A percentile compares a stretch with the other conserved stretches of the same genome.
phyloP scores from a whole-genome alignment of 2,113 vertebrate species.

The Zosterops pallidus region DNA sequence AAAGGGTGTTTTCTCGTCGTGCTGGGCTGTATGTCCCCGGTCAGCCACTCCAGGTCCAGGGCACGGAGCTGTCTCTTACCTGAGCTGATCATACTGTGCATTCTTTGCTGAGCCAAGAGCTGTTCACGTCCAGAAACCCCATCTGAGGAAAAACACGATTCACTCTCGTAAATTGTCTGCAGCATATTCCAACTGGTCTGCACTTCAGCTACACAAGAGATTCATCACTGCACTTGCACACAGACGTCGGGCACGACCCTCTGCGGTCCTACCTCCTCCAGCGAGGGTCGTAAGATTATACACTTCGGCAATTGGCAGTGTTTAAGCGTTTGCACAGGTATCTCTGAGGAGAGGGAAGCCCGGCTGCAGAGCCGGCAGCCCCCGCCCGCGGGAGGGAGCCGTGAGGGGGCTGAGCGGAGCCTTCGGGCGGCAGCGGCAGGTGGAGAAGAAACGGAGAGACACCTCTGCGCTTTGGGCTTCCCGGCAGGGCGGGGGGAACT shows the following conservation, averaged over 20 bases:
- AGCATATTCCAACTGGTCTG: slow-evolving; percentile 93
- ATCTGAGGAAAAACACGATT: slow-evolving; percentile 97
- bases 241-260: slow-evolving; percentile 81
- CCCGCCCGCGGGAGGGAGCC: slow-evolving; percentile 45
- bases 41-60: background rate
- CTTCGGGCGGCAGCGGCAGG: slow-evolving; percentile 72
- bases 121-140: slow-evolving; percentile 88
- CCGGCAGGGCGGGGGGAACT: background rate
- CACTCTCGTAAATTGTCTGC: slow-evolving; percentile 99
- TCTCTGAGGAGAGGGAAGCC: background rate
- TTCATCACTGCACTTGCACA: slow-evolving; percentile 80
- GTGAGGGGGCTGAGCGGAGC: slow-evolving; percentile 22
- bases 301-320: slow-evolving; percentile 42
- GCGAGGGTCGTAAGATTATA: slow-evolving; percentile 36
- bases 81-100: slow-evolving; percentile 97
- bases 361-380: background rate
- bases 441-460: slow-evolving; percentile 68
- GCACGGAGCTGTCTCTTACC: slow-evolving; percentile 80
- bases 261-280: slow-evolving; percentile 78
- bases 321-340: slow-evolving; percentile 9
- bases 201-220: slow-evolving; percentile 85
- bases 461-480: slow-evolving; percentile 57
- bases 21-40: background rate
- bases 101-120: slow-evolving; percentile 86
- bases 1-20: background rate